Percentiles rank a stretch among this genome's conserved stretches.
These are phyloP conservation scores for Drosophila sturtevanti DNA, from an alignment of 1,140 invertebrate species.

Conservation along the genomic window DNA sequence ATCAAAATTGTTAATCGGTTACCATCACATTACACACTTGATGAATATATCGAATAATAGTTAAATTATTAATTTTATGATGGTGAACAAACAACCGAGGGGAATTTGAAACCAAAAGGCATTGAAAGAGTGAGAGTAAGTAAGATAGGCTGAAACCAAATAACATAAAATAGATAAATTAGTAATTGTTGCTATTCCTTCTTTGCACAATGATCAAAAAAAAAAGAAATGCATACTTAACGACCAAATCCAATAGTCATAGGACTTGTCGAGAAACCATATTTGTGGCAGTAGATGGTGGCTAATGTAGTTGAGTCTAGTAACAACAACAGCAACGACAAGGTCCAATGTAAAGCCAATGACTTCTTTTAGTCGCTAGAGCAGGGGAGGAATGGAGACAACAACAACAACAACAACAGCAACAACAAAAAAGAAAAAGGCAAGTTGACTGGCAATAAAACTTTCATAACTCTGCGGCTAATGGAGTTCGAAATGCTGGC, in stretches of 20 bases:
- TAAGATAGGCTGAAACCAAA: conserved; percentile 11
- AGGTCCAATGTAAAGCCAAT: conserved; percentile 58
- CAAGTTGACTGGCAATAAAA: conserved; percentile 76
- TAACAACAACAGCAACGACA: conserved; percentile 15
- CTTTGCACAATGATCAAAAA: no score
- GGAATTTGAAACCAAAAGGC: conserved; percentile 13
- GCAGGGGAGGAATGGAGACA: conserved; percentile 10
- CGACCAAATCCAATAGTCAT: conserved; percentile 38
- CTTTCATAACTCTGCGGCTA: conserved; percentile 79
- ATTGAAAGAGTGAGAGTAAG: neutral
- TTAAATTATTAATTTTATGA: conserved; percentile 35
- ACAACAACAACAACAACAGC: conserved; percentile 14
- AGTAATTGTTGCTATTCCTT: conserved; percentile 18
- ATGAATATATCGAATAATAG: conserved; percentile 28
- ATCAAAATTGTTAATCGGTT: conserved; percentile 1
- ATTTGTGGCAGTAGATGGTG: conserved; percentile 42
- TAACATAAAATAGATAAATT: conserved; percentile 56
- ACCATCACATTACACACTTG: conserved; percentile 10
- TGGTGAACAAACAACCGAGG: neutral
- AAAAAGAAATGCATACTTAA: conserved; percentile 46
- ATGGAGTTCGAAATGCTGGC: conserved; percentile 79
- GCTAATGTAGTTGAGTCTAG: conserved; percentile 41
- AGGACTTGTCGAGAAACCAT: conserved; percentile 32
- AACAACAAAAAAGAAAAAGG: conserved; percentile 19
- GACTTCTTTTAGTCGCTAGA: conserved; percentile 50